Evolutionary conservation across 2,888 invertebrate genomes (phyloP), one percentile per base, ranked within the genome.

Genomic region (Leptinotarsa peninsularis): DNA sequence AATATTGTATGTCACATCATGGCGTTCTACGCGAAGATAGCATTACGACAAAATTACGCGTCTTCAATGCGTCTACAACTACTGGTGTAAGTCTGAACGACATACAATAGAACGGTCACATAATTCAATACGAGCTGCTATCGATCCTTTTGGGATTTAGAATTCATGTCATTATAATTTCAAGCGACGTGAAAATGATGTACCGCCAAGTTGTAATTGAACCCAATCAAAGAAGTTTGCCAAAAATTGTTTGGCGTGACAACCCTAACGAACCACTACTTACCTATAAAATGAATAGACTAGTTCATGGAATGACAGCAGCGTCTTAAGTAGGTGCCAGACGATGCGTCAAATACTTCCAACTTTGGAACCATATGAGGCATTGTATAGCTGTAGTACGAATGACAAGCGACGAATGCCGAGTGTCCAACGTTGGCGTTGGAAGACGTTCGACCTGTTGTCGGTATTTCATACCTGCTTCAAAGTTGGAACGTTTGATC

Each of bases 111-210:
- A 50, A 50, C 15, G 50, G 50, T 50, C 50, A 4, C 14, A 13
- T 50, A 15, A 50, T 50, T 15, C 50, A 50, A 17, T 4, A 13
- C 4, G 50, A 50, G 3, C 50, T 50, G 3, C 2, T 50, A 15
- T 50, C 50, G 15, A 50, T 50, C 3, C 50, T 50, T 17, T 50
- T 10, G 4, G 4, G 14, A 50, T 50, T 50, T 13, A 13, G 50
- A 14, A 50, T 50, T 50, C 50, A 50, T 10, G 21, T 21, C 13
- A 79, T 82, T 33, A 81, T 84, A 0, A 77, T 87, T n/a, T 82
- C 82, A 14, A 84, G 84, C 0, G 87, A 87, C 73, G 82, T 88
- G 5, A 82, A 81, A 21, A 86, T 87, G 76, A 86, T 86, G 84
- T 87, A 84, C 71, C 79, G 85, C 0, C 85, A 86, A 73, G 81